These are phyloP conservation scores for Brenthis daphne DNA, from an alignment of 2,888 invertebrate genomes.

Conservation along the genomic window DNA sequence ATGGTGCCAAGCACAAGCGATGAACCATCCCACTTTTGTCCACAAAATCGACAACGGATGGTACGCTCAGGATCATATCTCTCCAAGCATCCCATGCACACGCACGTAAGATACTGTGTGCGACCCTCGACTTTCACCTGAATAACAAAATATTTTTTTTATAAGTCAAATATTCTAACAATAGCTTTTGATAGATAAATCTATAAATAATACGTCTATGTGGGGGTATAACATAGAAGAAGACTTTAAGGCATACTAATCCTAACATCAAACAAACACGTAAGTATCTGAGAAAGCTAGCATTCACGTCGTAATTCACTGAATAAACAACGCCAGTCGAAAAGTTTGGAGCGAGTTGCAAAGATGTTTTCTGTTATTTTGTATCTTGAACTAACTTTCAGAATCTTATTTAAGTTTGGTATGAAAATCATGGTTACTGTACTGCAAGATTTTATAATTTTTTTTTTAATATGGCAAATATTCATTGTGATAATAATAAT, in stretches of 20 bases:
- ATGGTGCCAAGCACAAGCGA: constrained; percentile 97
- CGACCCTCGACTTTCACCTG: constrained; percentile 96
- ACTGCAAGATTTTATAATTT: not conserved
- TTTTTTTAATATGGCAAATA: not conserved
- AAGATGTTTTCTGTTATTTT: constrained; percentile 53
- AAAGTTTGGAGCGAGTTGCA: constrained; percentile 51
- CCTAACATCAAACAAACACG: constrained; percentile 63
- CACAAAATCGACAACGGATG: constrained; percentile 92
- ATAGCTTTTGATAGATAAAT: not conserved
- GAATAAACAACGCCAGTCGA: constrained; percentile 53
- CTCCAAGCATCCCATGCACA: constrained; percentile 97
- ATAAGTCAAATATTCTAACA: not conserved
- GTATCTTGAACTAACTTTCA: constrained; percentile 63
- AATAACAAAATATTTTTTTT: constrained; percentile 3
- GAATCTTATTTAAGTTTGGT: constrained; percentile 71
- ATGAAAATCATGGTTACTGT: not conserved
- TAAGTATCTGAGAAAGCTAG: constrained; percentile 51
- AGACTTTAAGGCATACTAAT: constrained; percentile 54
- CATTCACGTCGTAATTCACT: constrained; percentile 63
- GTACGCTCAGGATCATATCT: constrained; percentile 88
- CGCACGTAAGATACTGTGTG: constrained; percentile 94
- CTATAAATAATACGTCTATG: constrained; percentile 28
- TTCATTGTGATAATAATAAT: not conserved
- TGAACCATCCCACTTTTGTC: constrained; percentile 94
- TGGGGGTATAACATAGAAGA: constrained; percentile 35